Percentiles rank a stretch among this genome's conserved stretches.
Evolutionary conservation across 1,140 invertebrate genomes (phyloP).

Genomic region (Neuroterus valhalla): DNA sequence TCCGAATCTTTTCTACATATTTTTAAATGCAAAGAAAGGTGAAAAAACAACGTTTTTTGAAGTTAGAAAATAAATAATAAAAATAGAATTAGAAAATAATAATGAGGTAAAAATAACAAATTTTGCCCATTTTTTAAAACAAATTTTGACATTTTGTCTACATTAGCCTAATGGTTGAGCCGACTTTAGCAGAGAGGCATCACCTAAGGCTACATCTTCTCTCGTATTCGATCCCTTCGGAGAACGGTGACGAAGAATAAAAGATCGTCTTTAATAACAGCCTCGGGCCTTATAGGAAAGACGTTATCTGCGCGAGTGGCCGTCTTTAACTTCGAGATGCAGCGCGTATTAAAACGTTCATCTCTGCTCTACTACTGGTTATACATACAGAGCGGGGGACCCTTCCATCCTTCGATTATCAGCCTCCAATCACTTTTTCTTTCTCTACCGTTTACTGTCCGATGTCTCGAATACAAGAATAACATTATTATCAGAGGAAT

Average conservation of each 20-base stretch:
- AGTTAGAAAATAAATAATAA: no score
- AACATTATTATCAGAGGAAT: background rate
- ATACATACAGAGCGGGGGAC: slow-evolving; percentile 55
- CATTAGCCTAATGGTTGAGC: no score
- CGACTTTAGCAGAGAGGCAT: no score
- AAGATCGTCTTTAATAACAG: slow-evolving; percentile 53
- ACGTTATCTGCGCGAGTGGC: slow-evolving; percentile 50
- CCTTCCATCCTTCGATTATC: slow-evolving; percentile 30
- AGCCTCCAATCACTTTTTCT: slow-evolving; percentile 32
- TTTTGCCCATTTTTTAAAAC: no score
- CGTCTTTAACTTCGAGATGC: slow-evolving; percentile 53
- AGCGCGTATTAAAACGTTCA: slow-evolving; percentile 69
- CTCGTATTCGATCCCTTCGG: background rate
- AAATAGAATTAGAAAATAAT: no score
- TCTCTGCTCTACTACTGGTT: slow-evolving; percentile 66
- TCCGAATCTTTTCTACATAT: no score
- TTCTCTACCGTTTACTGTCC: slow-evolving; percentile 24
- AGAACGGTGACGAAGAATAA: slow-evolving; percentile 43
- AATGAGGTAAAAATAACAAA: no score
- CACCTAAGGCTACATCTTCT: background rate
- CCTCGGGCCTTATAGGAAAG: slow-evolving; percentile 32
- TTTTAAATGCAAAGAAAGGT: no score
- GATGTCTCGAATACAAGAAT: background rate
- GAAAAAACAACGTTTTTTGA: no score
- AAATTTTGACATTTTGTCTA: no score